These are phyloP conservation scores for Andricus curvator DNA, from an alignment of 2,888 invertebrate genomes.

Conservation along the genomic window DNA sequence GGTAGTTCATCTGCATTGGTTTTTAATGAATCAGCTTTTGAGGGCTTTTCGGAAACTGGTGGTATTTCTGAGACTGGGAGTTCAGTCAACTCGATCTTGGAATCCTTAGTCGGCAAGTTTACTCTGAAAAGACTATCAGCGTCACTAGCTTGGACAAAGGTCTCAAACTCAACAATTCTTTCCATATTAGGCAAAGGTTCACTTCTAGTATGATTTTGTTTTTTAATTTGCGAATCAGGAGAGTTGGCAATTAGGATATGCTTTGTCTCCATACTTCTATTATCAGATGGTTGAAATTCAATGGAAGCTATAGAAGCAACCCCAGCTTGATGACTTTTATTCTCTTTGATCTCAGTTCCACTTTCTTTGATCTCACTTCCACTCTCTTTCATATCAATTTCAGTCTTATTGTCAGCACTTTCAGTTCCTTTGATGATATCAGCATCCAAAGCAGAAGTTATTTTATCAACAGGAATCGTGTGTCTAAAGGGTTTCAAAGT, in stretches of 20 bases:
- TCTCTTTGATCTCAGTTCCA: not conserved
- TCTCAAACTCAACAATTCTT: slow-evolving; percentile 59
- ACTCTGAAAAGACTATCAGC: slow-evolving; percentile 49
- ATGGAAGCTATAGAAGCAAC: slow-evolving; percentile 8
- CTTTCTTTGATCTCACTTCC: slow-evolving; percentile 14
- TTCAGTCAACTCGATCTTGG: slow-evolving; percentile 57
- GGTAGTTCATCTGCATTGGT: slow-evolving; percentile 63
- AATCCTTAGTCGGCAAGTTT: slow-evolving; percentile 51
- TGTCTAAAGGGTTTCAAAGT: slow-evolving; percentile 74
- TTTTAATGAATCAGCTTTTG: slow-evolving; percentile 53
- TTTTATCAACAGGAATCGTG: slow-evolving; percentile 75
- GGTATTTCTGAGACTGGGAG: slow-evolving; percentile 22
- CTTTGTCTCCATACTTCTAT: not conserved
- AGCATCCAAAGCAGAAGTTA: slow-evolving; percentile 61
- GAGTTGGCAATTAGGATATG: slow-evolving; percentile 43
- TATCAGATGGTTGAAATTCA: not conserved
- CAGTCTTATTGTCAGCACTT: slow-evolving; percentile 19
- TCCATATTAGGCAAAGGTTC: slow-evolving; percentile 51
- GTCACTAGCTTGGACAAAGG: slow-evolving; percentile 50
- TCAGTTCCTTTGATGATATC: slow-evolving; percentile 20
- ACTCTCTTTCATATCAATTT: not conserved
- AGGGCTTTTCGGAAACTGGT: slow-evolving; percentile 31
- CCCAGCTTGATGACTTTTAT: not conserved
- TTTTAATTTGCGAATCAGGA: slow-evolving; percentile 17
- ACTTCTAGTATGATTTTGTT: slow-evolving; percentile 40